These are phyloP conservation scores for Isurus oxyrinchus DNA, from an alignment of 2,113 vertebrate genomes.

Conservation along the genomic window DNA sequence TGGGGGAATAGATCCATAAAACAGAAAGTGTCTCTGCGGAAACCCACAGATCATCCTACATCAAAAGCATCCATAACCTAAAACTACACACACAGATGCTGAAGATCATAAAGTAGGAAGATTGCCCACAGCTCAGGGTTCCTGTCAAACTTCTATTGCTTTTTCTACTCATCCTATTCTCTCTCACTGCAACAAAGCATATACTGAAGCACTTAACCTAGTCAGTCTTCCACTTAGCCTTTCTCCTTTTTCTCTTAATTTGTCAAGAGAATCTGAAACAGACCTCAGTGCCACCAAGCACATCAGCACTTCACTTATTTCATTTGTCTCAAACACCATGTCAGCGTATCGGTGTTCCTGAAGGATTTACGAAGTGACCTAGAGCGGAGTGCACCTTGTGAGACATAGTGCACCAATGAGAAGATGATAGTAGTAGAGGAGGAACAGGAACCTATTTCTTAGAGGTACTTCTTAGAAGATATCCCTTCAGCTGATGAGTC, in stretches of 20 bases:
- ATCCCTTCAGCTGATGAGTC: not conserved
- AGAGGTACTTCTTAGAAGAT: too few relatives aligned
- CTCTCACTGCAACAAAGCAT: not conserved
- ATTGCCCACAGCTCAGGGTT: not conserved
- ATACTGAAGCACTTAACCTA: not conserved
- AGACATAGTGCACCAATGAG: not conserved
- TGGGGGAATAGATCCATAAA: not conserved
- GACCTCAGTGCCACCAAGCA: not conserved
- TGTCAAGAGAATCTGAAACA: not conserved
- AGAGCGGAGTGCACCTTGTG: not conserved
- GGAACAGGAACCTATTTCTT: not conserved
- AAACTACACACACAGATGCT: not conserved
- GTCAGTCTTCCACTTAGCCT: not conserved
- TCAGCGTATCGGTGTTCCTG: not conserved
- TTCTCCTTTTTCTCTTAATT: not conserved
- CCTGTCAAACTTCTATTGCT: not conserved
- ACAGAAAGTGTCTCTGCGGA: not conserved
- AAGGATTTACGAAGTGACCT: not conserved
- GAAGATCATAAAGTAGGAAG: not conserved
- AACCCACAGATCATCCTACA: not conserved
- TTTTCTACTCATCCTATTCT: not conserved
- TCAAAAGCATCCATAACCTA: not conserved
- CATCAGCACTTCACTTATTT: not conserved
- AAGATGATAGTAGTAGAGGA: not conserved
- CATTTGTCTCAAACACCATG: not conserved